Conservation (phyloP, 2,888 invertebrate species). For the Nomada ruficornis region DNA sequence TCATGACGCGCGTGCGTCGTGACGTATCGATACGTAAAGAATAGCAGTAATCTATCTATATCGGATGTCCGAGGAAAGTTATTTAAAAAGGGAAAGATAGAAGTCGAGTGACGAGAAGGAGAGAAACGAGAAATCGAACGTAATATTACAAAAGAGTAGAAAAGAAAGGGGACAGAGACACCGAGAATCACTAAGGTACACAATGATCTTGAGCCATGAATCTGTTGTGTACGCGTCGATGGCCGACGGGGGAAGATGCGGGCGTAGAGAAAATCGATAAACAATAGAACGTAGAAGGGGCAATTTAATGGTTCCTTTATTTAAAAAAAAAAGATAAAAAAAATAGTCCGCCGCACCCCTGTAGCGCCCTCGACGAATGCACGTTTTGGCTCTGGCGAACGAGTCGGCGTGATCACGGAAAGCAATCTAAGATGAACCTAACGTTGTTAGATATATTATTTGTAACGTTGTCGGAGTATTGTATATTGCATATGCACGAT, state of each 20-base stretch:
- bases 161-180: constrained; percentile 28
- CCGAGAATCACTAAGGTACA: constrained; percentile 70
- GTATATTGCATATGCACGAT: constrained; percentile 77
- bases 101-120: constrained; percentile 28
- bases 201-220: constrained; percentile 73
- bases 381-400: constrained; percentile 66
- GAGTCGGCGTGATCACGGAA: constrained; percentile 81
- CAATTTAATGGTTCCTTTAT: neutral
- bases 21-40: constrained; percentile 64
- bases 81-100: constrained; percentile 56
- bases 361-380: constrained; percentile 64
- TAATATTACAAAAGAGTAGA: constrained; percentile 58
- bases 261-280: neutral
- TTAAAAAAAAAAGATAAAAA: too few relatives aligned
- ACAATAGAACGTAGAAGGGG: neutral
- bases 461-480: constrained; percentile 80
- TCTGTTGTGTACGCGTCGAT: constrained; percentile 65
- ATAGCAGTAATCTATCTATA: constrained; percentile 70
- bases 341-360: neutral
- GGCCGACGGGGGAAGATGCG: constrained; percentile 11
- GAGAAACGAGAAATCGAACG: constrained; percentile 30
- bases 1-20: constrained; percentile 27
- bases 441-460: constrained; percentile 83
- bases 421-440: constrained; percentile 82
- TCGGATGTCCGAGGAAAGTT: constrained; percentile 73